Evolutionary conservation across 1,140 invertebrate species (phyloP).

Genomic region (Platorchestia sp.): DNA sequence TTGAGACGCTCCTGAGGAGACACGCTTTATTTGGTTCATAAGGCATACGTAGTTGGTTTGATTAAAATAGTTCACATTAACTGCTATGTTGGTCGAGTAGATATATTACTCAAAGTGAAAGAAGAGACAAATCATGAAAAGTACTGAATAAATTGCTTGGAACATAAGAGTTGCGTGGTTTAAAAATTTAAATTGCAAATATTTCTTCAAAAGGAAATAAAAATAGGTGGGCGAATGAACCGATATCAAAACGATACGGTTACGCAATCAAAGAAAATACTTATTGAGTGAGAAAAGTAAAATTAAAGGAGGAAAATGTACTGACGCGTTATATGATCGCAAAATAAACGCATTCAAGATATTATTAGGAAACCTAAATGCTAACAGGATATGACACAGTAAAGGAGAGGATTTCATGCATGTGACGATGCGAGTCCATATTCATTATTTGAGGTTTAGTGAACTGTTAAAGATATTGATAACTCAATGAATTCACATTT

Average conservation of each 20-base stretch:
- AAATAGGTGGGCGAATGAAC: neutral
- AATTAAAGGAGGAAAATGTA: neutral
- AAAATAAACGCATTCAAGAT: neutral
- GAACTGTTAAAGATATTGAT: neutral
- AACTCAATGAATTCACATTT: no score
- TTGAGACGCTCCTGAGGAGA: neutral
- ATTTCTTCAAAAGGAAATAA: neutral
- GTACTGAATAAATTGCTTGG: neutral
- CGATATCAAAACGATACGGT: neutral
- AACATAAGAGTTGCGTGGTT: neutral
- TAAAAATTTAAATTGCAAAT: neutral
- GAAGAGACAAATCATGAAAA: neutral
- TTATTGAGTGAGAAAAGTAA: neutral
- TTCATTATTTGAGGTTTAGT: neutral
- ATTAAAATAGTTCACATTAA: neutral
- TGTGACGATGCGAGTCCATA: neutral
- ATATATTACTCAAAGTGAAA: neutral
- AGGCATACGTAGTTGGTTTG: neutral
- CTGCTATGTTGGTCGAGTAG: neutral
- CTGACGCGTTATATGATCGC: neutral
- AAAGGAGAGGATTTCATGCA: neutral
- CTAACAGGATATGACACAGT: neutral
- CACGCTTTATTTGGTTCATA: neutral
- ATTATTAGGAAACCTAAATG: neutral
- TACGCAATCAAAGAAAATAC: neutral